phyloP scores from a whole-genome alignment of 92 coral and sea anemone species.

The Plumapathes pennacea region DNA sequence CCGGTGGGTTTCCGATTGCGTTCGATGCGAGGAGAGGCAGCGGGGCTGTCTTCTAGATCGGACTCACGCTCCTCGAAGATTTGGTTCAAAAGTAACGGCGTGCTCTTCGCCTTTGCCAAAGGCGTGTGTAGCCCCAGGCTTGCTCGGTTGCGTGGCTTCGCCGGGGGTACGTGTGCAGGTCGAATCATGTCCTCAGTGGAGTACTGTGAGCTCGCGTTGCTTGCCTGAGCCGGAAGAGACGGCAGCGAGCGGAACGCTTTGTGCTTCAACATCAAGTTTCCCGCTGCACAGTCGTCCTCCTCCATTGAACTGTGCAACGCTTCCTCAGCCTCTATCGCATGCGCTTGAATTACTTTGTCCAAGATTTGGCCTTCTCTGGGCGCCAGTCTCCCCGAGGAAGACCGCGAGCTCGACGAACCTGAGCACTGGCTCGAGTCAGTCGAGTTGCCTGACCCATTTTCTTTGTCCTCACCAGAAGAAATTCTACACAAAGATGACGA shows the following conservation, averaged over 20 bases:
- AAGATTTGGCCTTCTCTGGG: conserved; percentile 81
- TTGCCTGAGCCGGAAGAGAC: conserved; percentile 30
- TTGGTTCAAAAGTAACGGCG: conserved; percentile 82
- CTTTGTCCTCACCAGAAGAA: conserved; percentile 15
- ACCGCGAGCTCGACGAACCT: conserved; percentile 8
- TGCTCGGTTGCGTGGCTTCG: conserved; percentile 51
- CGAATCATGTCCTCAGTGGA: conserved; percentile 53
- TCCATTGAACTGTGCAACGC: conserved; percentile 88
- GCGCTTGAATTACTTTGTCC: conserved; percentile 72
- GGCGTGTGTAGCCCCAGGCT: conserved; percentile 51
- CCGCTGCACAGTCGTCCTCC: conserved; percentile 51
- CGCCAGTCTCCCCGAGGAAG: conserved; percentile 71
- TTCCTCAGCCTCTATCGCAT: conserved; percentile 86
- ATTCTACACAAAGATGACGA: conserved; percentile 1
- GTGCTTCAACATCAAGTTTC: conserved; percentile 38
- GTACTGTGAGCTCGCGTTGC: conserved; percentile 25
- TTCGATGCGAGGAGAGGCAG: conserved; percentile 86
- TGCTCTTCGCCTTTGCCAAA: conserved; percentile 79
- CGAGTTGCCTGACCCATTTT: conserved; percentile 24
- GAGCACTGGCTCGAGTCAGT: conserved; percentile 4
- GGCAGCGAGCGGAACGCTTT: conserved; percentile 52
- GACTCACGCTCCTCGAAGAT: conserved; percentile 97
- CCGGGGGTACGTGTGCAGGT: conserved; percentile 34
- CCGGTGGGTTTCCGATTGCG: conserved; percentile 74
- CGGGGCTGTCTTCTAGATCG: conserved; percentile 95